Base-by-base conservation (phyloP, 2,888 invertebrate genomes). In the Ochropleura plecta region DNA sequence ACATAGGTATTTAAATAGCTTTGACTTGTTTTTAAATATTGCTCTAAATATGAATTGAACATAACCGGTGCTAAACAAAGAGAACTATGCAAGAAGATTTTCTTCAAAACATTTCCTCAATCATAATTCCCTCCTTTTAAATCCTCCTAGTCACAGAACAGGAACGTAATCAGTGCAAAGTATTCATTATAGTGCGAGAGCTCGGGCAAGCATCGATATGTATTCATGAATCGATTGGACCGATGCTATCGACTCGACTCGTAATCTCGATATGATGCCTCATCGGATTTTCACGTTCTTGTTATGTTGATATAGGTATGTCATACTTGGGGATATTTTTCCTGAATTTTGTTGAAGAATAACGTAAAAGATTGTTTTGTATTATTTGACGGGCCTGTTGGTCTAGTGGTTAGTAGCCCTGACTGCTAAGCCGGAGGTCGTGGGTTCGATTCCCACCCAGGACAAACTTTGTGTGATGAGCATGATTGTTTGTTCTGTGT, bases 211-310 rank as follows among this genome's bases (percentile, higher is more conserved):
- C 73, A 70, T 70, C 90, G 88, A 92, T 93, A 93, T 92, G 90
- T 93, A 93, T 94, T 93, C 93, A 93, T 94, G 93, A 93, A 92
- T 92, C 91, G 91, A 79, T 93, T 68, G 80, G 63, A 92, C 91
- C 87, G 89, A 68, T 49, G 70, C 81, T 60, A 64, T 90, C 87
- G 89, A 89, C 89, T 88, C 87, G 86, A 83, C 89, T 48, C 66
- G 90, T 93, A 92, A 93, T 93, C 92, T 90, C 90, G 88, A 91
- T 93, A 92, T 92, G 91, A 93, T 93, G 90, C 91, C 92, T 85
- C 72, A 86, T 84, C 90, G 78, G 69, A 79, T 88, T 78, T 78
- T 83, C 81, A 81, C 83, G 71, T 83, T 74, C 81, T 76, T 65
- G 70, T 76, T 59, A 70, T 78, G 63, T 80, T 83, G 66, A 79